Evolutionary conservation across 2,888 invertebrate species (phyloP), one percentile per base, ranked within the genome.

Genomic region (Stenichneumon culpator): DNA sequence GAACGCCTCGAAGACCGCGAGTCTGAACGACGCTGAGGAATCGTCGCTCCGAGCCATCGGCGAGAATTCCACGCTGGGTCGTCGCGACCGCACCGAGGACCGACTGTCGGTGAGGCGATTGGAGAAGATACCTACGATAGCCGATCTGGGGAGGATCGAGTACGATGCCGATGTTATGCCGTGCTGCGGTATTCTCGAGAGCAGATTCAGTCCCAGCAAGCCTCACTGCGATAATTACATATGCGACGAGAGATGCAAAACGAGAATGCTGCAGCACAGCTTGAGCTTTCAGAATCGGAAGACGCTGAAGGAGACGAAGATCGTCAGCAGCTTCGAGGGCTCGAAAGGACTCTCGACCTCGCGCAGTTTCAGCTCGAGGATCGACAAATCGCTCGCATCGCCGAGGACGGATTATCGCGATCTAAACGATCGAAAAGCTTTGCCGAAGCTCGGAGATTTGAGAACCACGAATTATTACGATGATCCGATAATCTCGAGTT

Each of bases 201-300:
- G 73, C 52, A 88, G 89, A 44, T 89, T 80, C 22, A 88, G 87
- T 52, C 81, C 89, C 0, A 84, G 67, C 0, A 85, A 78, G 32
- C 73, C 77, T 0, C 88, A 89, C 9, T 80, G 74, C 3, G 88
- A 88, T 7, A 91, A 87, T 85, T 91, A 90, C 47, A 86, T 90
- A 36, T 90, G 90, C 72, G 87, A 88, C n/a, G 89, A 89, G 22
- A 88, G 82, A 72, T 87, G 80, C 75, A 86, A 68, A 11, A 84
- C 82, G 0, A 89, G 87, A 25, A 28, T 84, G 25, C 72, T 92
- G 32, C 88, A 88, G 19, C 89, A 91, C 67, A 93, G 91, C 36
- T 74, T 86, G 4, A 92, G 92, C 67, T 92, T 92, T 65, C 91
- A 91, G 39, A 87, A 52, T 70, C 63, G 50, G 14, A 82, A 75